Conservation (phyloP, 2,113 vertebrate genomes). For the Ciconia boyciana region DNA sequence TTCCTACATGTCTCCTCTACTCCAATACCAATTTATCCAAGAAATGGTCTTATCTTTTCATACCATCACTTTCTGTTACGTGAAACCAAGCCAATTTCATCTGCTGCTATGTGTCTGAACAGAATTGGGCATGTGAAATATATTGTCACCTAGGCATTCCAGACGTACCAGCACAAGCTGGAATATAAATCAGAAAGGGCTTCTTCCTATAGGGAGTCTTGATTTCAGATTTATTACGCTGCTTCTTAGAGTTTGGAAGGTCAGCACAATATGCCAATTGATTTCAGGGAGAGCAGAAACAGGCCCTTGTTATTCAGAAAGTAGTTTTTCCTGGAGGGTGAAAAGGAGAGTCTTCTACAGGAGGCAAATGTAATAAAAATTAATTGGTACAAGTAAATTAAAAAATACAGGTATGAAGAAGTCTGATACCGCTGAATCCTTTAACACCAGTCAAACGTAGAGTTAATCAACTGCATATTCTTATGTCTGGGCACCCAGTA, state of each 20-base stretch:
- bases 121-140: not conserved
- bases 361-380: not conserved
- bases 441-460: not conserved
- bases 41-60: not conserved
- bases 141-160: not conserved
- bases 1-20: not conserved
- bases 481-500: not conserved
- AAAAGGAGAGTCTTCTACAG: not conserved
- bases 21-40: not conserved
- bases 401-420: not conserved
- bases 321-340: not conserved
- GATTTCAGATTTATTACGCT: not conserved
- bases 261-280: not conserved
- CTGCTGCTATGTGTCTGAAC: not conserved
- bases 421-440: not conserved
- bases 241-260: not conserved
- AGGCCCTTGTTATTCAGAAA: not conserved
- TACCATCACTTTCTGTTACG: not conserved
- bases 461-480: not conserved
- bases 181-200: slow-evolving; percentile 5
- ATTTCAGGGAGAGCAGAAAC: not conserved
- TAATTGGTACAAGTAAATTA: not conserved
- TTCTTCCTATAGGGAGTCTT: not conserved
- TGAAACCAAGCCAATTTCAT: not conserved
- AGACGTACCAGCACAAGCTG: not conserved